A percentile compares a stretch with the other conserved stretches of the same genome.
Evolutionary conservation across 2,888 invertebrate genomes (phyloP).

Genomic region (Callosobruchus maculatus): DNA sequence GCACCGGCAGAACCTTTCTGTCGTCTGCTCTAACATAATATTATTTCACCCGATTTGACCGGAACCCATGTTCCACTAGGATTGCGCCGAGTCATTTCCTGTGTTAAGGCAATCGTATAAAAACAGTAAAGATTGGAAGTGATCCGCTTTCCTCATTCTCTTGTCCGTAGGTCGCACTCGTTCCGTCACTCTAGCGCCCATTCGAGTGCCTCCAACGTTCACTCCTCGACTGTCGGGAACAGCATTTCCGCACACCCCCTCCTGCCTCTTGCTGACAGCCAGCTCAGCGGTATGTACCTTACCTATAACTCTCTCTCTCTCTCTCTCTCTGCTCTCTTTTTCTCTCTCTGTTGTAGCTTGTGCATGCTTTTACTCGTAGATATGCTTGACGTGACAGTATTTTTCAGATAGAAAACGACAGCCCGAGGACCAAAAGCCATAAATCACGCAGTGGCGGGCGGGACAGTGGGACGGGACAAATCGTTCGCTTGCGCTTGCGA

Average conservation of each 20-base stretch:
- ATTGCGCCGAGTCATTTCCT: no score
- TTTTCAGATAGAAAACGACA: no score
- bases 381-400: no score
- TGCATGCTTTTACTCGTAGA: neutral
- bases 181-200: constrained; percentile 79
- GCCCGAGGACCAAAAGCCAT: no score
- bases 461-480: no score
- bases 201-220: constrained; percentile 65
- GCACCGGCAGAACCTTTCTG: no score
- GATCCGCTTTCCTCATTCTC: constrained; percentile 47
- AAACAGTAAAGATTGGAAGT: neutral
- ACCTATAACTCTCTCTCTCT: constrained; percentile 12
- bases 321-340: neutral
- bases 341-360: constrained; percentile 5
- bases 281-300: constrained; percentile 54
- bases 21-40: no score
- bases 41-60: no score
- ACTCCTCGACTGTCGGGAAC: constrained; percentile 72
- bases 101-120: neutral
- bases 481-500: no score
- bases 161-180: constrained; percentile 84
- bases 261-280: constrained; percentile 75
- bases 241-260: constrained; percentile 92
- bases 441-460: no score
- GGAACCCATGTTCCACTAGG: no score